Evolutionary conservation across 2,113 vertebrate species (phyloP).

Genomic region (Gymnogyps californianus): DNA sequence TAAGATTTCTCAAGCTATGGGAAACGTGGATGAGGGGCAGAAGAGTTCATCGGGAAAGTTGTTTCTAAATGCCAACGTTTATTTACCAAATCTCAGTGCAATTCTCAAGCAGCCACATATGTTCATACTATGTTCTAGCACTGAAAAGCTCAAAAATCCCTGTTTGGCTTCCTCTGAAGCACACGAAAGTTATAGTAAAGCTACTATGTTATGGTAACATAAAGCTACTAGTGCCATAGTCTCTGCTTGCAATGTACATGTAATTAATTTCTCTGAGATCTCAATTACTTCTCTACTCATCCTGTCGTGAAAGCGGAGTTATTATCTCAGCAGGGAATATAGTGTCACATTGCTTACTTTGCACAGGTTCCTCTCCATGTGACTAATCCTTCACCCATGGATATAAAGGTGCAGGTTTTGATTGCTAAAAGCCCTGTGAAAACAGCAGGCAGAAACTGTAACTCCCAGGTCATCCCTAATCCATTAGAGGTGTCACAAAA

Average conservation of each 20-base stretch:
- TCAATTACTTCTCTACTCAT: constrained; percentile 40
- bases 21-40: not conserved
- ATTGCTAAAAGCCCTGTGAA: not conserved
- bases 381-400: constrained; percentile 31
- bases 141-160: not conserved
- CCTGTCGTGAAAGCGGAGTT: not conserved
- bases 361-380: not conserved
- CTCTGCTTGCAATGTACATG: not conserved
- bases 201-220: not conserved
- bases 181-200: not conserved
- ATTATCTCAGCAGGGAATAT: constrained; percentile 28
- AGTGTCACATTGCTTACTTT: constrained; percentile 1
- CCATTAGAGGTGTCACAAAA: not conserved
- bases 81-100: not conserved
- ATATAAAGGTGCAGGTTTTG: not conserved
- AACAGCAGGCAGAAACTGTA: not conserved
- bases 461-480: not conserved
- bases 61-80: not conserved
- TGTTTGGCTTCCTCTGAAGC: not conserved
- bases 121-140: not conserved
- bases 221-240: not conserved
- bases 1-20: not conserved
- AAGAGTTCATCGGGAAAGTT: not conserved
- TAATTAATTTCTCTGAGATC: constrained; percentile 39
- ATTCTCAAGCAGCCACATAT: not conserved